Percentiles rank a stretch among this genome's conserved stretches.
Evolutionary conservation across 2,888 invertebrate species (phyloP).

Genomic region (Tetramorium bicarinatum): DNA sequence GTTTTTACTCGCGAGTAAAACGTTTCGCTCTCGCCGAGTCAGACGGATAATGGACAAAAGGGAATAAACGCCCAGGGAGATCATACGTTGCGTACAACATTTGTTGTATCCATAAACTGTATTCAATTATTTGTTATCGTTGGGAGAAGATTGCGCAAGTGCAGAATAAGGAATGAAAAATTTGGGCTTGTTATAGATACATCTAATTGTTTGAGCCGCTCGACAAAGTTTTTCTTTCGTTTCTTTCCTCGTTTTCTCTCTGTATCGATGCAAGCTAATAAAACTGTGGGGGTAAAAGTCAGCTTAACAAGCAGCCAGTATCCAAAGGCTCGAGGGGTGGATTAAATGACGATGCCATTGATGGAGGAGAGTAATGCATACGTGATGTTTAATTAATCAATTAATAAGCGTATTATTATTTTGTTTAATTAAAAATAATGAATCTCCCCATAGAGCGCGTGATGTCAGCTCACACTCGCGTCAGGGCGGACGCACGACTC

Average conservation of each 20-base stretch:
- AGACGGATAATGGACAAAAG: neutral
- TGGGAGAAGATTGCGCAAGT: neutral
- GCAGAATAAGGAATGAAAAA: neutral
- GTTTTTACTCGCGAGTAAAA: conserved; percentile 11
- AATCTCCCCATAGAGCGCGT: conserved; percentile 69
- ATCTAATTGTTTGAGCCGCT: neutral
- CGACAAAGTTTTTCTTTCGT: conserved; percentile 12
- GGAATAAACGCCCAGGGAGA: neutral
- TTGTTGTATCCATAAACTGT: neutral
- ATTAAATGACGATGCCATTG: conserved; percentile 71
- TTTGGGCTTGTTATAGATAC: neutral
- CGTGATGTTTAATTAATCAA: conserved; percentile 80
- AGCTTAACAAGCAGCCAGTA: conserved; percentile 69
- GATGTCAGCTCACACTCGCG: conserved; percentile 47
- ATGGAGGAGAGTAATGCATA: conserved; percentile 72
- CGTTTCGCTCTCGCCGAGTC: neutral
- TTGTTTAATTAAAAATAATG: conserved; percentile 82
- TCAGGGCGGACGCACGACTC: conserved; percentile 31
- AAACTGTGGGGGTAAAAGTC: conserved; percentile 65
- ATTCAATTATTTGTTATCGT: neutral
- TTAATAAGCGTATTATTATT: conserved; percentile 81
- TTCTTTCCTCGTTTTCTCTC: conserved; percentile 43
- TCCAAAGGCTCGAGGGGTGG: conserved; percentile 68
- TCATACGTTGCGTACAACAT: neutral
- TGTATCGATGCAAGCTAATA: conserved; percentile 8